Conservation (phyloP, 2,113 vertebrate species). For the Rallus limicola region DNA sequence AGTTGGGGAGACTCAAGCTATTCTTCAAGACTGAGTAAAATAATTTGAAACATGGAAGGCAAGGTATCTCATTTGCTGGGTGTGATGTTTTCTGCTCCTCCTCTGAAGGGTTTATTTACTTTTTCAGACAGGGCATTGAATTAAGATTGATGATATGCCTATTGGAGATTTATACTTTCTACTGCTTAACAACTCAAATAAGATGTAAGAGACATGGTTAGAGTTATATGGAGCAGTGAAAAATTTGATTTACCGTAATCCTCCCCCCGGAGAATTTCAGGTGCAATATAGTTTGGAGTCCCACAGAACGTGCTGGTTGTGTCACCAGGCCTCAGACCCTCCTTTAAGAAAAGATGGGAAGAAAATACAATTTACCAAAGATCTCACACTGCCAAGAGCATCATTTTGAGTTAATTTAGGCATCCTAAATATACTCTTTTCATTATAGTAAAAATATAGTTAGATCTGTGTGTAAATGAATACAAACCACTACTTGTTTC, state of each 20-base stretch:
- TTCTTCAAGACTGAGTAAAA: neutral
- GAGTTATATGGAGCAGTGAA: neutral
- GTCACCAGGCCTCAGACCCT: constrained; percentile 96
- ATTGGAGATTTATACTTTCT: neutral
- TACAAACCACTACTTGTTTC: neutral
- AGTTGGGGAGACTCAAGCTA: neutral
- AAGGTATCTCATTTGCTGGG: neutral
- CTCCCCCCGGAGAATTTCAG: constrained; percentile 96
- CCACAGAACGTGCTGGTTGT: constrained; percentile 99
- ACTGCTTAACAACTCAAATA: neutral
- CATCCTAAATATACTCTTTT: neutral
- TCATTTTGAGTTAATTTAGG: neutral
- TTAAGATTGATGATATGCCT: neutral
- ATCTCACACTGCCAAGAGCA: neutral
- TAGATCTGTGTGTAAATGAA: neutral
- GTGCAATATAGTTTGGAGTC: constrained; percentile 98
- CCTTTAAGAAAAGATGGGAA: constrained; percentile 75
- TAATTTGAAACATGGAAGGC: neutral
- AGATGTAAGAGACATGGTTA: neutral
- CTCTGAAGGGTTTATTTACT: neutral
- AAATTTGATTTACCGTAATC: constrained; percentile 89
- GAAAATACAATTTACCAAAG: neutral
- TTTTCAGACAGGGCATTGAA: neutral
- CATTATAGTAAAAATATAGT: neutral
- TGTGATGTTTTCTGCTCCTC: neutral